These are phyloP conservation scores for Leptarthrus brevirostris DNA, from an alignment of 2,888 invertebrate genomes.

Conservation along the genomic window DNA sequence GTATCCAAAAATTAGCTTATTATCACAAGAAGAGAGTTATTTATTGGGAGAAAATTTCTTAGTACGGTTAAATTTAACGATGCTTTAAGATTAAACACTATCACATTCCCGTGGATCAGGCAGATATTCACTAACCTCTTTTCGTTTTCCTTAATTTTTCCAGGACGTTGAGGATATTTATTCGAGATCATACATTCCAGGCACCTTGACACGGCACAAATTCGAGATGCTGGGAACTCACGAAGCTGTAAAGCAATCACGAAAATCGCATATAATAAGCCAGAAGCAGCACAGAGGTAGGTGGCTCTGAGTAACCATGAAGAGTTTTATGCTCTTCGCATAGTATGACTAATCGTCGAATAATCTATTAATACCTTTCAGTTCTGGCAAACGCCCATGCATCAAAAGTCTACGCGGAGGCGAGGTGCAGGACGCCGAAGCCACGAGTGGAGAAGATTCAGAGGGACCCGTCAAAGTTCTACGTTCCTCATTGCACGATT, in stretches of 20 bases:
- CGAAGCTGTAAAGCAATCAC: slow-evolving; percentile 60
- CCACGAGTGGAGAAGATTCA: slow-evolving; percentile 81
- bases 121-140: background rate
- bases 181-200: slow-evolving; percentile 61
- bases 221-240: slow-evolving; percentile 62
- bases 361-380: slow-evolving; percentile 53
- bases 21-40: too few relatives aligned
- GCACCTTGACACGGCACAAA: slow-evolving; percentile 61
- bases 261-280: slow-evolving; percentile 59
- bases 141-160: slow-evolving; percentile 8
- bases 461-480: slow-evolving; percentile 73
- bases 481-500: slow-evolving; percentile 86
- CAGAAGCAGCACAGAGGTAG: slow-evolving; percentile 61
- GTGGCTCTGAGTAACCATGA: too few relatives aligned
- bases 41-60: too few relatives aligned
- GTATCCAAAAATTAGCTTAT: too few relatives aligned
- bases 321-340: background rate
- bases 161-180: slow-evolving; percentile 59
- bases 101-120: background rate
- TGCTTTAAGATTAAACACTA: background rate
- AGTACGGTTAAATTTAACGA: too few relatives aligned
- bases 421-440: slow-evolving; percentile 70
- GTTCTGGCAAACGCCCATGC: slow-evolving; percentile 63
- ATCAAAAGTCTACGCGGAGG: slow-evolving; percentile 60
- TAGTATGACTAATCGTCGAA: slow-evolving; percentile 7